A percentile compares a stretch with the other conserved stretches of the same genome.
phyloP scores from a whole-genome alignment of 2,113 vertebrate species.

The Loxodonta africana region DNA sequence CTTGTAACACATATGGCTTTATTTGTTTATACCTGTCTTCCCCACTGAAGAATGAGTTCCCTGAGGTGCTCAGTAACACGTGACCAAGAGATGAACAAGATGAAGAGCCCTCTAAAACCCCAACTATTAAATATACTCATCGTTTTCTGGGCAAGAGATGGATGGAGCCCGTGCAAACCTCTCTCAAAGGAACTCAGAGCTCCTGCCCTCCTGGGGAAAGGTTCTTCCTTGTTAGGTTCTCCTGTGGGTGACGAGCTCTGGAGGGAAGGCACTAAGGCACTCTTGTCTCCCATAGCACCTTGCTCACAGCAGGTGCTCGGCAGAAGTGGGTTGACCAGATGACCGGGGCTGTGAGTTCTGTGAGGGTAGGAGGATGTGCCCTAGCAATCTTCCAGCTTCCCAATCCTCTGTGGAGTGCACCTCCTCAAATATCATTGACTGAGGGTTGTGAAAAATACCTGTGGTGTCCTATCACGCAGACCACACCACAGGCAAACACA shows the following conservation, averaged over 20 bases:
- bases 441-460: not conserved
- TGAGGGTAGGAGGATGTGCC: no score
- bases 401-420: rapidly evolving
- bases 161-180: not conserved
- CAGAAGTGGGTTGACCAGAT: rapidly evolving
- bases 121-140: no score
- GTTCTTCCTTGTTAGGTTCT: no score
- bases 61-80: rapidly evolving
- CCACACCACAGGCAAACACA: no score
- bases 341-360: not conserved
- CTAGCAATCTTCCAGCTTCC: not conserved
- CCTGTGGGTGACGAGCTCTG: no score
- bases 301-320: not conserved
- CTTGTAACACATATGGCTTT: rapidly evolving
- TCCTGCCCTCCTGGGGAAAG: not conserved
- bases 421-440: not conserved
- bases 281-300: not conserved
- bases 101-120: no score
- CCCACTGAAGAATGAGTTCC: not conserved
- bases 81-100: not conserved
- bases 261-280: not conserved
- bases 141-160: not conserved
- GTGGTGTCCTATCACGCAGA: not conserved
- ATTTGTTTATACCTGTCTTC: not conserved
- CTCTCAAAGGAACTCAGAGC: rapidly evolving